Percentiles rank a stretch among this genome's conserved stretches.
These are phyloP conservation scores for Nilaparvata lugens DNA, from an alignment of 1,140 invertebrate species.

Conservation along the genomic window DNA sequence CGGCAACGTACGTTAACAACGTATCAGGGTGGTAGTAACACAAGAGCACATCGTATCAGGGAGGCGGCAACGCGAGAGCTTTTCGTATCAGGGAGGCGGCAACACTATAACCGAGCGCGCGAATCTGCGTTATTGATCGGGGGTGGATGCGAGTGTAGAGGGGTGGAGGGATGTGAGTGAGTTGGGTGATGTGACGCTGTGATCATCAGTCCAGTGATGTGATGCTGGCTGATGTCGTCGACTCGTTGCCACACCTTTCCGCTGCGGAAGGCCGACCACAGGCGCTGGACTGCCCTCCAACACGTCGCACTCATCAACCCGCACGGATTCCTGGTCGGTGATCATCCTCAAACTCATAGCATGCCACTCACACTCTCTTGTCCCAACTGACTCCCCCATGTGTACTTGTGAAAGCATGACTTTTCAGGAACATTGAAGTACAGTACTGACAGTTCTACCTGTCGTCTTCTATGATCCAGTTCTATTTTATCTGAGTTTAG, in stretches of 20 bases:
- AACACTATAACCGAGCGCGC: not conserved
- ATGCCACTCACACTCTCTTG: too few species aligned
- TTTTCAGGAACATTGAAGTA: too few species aligned
- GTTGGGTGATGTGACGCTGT: not conserved
- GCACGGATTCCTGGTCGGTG: conserved; percentile 9
- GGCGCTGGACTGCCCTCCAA: conserved; percentile 2
- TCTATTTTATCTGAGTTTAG: too few species aligned
- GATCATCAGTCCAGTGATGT: conserved; percentile 2
- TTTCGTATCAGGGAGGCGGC: not conserved
- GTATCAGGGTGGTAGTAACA: too few species aligned
- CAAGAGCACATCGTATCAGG: too few species aligned
- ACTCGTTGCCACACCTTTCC: conserved; percentile 12
- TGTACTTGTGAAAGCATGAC: too few species aligned
- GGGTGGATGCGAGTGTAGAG: not conserved
- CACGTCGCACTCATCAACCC: conserved; percentile 10
- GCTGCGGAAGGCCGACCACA: not conserved
- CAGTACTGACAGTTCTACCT: too few species aligned
- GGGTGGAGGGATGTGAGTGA: not conserved
- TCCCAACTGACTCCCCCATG: too few species aligned
- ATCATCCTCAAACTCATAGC: not conserved
- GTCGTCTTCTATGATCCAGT: too few species aligned
- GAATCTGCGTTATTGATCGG: not conserved
- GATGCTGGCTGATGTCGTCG: not conserved
- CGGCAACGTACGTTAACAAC: too few species aligned
- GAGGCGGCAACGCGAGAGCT: too few species aligned